Base-by-base conservation (phyloP, 2,888 invertebrate genomes). In the Crematogaster levior region DNA sequence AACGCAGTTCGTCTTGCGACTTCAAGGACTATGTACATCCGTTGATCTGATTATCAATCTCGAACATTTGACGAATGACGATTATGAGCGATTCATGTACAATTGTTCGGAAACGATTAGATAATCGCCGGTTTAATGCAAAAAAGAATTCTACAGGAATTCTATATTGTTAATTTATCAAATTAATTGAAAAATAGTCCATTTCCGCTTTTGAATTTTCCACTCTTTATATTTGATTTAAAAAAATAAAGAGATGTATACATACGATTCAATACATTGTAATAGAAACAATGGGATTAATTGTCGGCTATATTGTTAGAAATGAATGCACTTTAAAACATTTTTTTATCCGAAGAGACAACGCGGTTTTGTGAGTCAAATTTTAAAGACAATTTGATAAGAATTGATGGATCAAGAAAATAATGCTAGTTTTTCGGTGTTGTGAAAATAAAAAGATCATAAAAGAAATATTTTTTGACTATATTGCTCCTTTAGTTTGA, bases 101-200 rank as follows among this genome's bases (percentile, higher is more conserved):
- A 79, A 72, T 79, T 79, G 43, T 79, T 72, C 43, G 34, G 10
- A 79, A 70, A 34, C 43, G 21, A 40, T 72, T 72, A 79, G n/a
- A 70, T 72, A 43, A 56, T n/a, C 48, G 10, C 18, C 15, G 43
- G 24, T 70, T 77, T 70, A 40, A 51, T 15, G 48, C 24, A 15
- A 24, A 56, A 56, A 56, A 9, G 24, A 70, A 56, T 56, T 30
- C 12, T 43, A 43, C 21, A 12, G 18, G 21, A 56, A n/a, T n/a
- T n/a, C n/a, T n/a, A n/a, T n/a, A 56, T 79, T 56, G 21, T 12
- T 46, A 40, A 79, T 77, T 34, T 56, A 34, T 77, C 3, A 30
- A 40, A 24, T 30, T 56, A 43, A 56, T 43, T 66, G n/a, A 34
- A 48, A 73, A 75, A 9, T 34, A 30, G 40, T 21, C 3, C 10